Evolutionary conservation across 2,113 vertebrate species (phyloP).

Genomic region (Arizona elegans): DNA sequence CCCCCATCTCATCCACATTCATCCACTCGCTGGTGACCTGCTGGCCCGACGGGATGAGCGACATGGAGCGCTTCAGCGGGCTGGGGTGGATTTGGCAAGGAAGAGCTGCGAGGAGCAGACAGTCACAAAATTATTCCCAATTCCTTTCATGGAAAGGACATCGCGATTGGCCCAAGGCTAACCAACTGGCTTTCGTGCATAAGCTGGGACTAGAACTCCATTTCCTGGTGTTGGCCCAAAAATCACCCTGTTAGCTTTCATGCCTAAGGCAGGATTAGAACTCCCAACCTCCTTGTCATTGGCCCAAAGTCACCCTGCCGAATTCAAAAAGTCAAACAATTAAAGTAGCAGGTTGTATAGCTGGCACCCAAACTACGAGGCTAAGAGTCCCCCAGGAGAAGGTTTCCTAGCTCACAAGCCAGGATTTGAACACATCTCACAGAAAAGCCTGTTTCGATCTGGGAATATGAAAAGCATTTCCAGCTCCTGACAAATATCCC

Average conservation of each 20-base stretch:
- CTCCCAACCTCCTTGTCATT: too few relatives aligned
- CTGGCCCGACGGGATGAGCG: conserved; percentile 79
- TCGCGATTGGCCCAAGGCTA: neutral
- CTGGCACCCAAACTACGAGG: neutral
- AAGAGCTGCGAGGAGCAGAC: conserved; percentile 60
- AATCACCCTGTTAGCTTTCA: too few relatives aligned
- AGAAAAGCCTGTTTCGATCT: neutral
- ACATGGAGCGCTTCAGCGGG: conserved; percentile 86
- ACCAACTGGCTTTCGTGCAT: neutral
- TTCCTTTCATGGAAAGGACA: neutral
- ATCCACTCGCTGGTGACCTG: conserved; percentile 84
- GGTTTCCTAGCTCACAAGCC: neutral
- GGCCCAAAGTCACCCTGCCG: too few relatives aligned
- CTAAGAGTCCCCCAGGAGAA: neutral
- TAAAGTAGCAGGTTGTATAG: neutral
- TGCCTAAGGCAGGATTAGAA: too few relatives aligned
- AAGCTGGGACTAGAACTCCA: neutral
- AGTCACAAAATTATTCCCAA: neutral
- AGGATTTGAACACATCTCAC: neutral
- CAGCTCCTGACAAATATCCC: neutral
- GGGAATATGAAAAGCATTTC: neutral
- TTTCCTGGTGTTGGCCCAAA: too few relatives aligned
- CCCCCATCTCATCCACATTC: conserved; percentile 77
- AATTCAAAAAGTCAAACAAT: neutral
- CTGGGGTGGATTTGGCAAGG: conserved; percentile 84